Base-by-base conservation (phyloP, 2,797 vertebrate genomes). In the Anas capensis region DNA sequence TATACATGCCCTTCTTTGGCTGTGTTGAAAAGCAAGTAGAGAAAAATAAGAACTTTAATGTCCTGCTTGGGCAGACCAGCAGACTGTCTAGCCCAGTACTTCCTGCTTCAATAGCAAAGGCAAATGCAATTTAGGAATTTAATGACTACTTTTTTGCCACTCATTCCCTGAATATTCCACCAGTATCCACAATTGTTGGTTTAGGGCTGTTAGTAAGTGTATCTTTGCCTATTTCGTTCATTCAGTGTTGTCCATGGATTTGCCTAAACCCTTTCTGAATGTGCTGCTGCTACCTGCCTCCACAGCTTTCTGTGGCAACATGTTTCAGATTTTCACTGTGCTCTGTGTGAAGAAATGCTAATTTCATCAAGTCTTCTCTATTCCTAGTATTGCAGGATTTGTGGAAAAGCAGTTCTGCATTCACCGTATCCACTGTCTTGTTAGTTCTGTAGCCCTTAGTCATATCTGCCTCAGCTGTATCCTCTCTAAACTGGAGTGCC, bases 361-460 rank as follows among this genome's bases (percentile, higher is more conserved):
- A 42, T 56, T 76, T 87, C 15, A n/a, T 18, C 7, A 42, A 40
- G 23, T 46, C 20, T 71, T 83, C 10, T n/a, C 11, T 68, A 10
- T 73, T 53, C 19, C 36, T 70, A 14, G 18, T 29, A 9, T 56
- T 73, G 31, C 51, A 60, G 53, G 14, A 60, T 60, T 86, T 77
- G 11, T 71, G n/a, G 51, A 68, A 79, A 69, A 86, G 15, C 27
- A 61, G 4, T 46, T 83, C 31, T 72, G 18, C 23, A 6, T 86
- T 90, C 40, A 24, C 53, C 1, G 0, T 10, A n/a, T 49, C 14
- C 1, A 0, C 36, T 86, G 29, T 26, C 38, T 84, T 86, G 2
- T 5, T 26, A 62, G 20, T 84, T 83, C 76, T 46, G n/a, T 73
- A 65, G 46, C n/a, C 19, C 40, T 78, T 36, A 72, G 23, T 51